phyloP scores from a whole-genome alignment of 2,888 invertebrate species.

The Leucoma salicis region DNA sequence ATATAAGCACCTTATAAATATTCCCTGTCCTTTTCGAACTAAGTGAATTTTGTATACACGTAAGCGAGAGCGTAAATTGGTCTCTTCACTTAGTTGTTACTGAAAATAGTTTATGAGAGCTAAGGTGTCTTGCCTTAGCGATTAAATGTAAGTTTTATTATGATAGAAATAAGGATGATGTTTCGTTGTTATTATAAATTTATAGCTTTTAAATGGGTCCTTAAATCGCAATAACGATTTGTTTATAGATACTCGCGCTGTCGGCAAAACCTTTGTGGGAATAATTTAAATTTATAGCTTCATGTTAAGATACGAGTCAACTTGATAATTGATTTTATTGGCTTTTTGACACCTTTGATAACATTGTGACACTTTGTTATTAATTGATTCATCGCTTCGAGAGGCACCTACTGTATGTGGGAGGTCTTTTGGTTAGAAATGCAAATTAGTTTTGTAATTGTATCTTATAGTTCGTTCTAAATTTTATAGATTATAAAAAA shows the following conservation, averaged over 20 bases:
- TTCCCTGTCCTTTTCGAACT: conserved; percentile 49
- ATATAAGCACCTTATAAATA: conserved; percentile 79
- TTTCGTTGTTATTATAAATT: conserved; percentile 44
- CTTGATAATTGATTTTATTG: conserved; percentile 46
- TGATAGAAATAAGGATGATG: conserved; percentile 24
- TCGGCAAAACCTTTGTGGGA: conserved; percentile 56
- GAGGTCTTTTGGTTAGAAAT: not conserved
- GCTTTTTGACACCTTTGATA: conserved; percentile 40
- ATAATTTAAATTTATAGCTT: conserved; percentile 58
- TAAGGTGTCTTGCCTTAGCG: conserved; percentile 37
- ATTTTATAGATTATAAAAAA: too few species aligned
- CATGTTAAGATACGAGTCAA: conserved; percentile 36
- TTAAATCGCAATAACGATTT: conserved; percentile 82
- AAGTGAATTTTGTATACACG: conserved; percentile 15
- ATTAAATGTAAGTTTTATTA: conserved; percentile 45
- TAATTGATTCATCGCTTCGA: conserved; percentile 16
- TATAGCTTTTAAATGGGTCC: conserved; percentile 80
- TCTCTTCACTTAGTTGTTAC: conserved; percentile 70
- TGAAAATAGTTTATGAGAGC: conserved; percentile 79
- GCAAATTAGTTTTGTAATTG: not conserved
- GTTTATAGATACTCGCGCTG: conserved; percentile 68
- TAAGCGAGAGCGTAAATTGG: conserved; percentile 47
- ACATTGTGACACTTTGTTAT: conserved; percentile 22
- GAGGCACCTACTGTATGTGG: not conserved
- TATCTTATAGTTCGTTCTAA: too few species aligned